Evolutionary conservation across 2,113 vertebrate genomes (phyloP).

Genomic region (Tachysurus vachellii): DNA sequence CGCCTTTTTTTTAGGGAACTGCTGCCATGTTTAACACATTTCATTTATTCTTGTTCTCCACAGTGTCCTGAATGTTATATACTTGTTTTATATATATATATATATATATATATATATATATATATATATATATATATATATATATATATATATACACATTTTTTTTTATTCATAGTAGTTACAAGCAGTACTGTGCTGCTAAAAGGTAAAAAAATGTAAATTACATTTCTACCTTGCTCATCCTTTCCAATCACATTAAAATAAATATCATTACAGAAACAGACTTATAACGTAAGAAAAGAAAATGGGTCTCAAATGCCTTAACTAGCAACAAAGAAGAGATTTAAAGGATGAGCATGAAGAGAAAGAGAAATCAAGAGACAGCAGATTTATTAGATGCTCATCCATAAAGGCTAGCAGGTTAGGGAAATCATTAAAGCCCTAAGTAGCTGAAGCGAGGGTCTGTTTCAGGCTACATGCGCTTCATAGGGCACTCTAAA

Average conservation of each 20-base stretch:
- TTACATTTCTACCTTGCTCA: background rate
- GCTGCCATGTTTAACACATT: slow-evolving; percentile 58
- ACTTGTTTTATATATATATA: background rate
- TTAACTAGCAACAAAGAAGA: background rate
- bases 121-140: background rate
- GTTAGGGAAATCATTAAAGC: slow-evolving; percentile 73
- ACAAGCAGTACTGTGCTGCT: too few relatives aligned
- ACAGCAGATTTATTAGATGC: slow-evolving; percentile 71
- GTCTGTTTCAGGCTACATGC: slow-evolving; percentile 67
- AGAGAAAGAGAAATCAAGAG: background rate
- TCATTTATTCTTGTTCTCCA: slow-evolving; percentile 27
- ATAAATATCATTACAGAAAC: slow-evolving; percentile 35
- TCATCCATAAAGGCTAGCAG: slow-evolving; percentile 75
- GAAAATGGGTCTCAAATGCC: slow-evolving; percentile 68
- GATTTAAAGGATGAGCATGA: background rate
- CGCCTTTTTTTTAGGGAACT: slow-evolving; percentile 66
- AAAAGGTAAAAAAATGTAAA: background rate
- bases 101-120: slow-evolving; percentile 2
- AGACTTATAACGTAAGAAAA: slow-evolving; percentile 51
- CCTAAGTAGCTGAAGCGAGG: slow-evolving; percentile 70
- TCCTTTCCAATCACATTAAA: slow-evolving; percentile 25
- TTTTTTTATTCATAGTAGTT: too few relatives aligned
- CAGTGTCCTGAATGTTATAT: background rate
- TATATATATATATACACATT: background rate
- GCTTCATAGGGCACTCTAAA: slow-evolving; percentile 69